These are phyloP conservation scores for Helarctos malayanus DNA, from an alignment of 2,797 vertebrate species.

Conservation along the genomic window DNA sequence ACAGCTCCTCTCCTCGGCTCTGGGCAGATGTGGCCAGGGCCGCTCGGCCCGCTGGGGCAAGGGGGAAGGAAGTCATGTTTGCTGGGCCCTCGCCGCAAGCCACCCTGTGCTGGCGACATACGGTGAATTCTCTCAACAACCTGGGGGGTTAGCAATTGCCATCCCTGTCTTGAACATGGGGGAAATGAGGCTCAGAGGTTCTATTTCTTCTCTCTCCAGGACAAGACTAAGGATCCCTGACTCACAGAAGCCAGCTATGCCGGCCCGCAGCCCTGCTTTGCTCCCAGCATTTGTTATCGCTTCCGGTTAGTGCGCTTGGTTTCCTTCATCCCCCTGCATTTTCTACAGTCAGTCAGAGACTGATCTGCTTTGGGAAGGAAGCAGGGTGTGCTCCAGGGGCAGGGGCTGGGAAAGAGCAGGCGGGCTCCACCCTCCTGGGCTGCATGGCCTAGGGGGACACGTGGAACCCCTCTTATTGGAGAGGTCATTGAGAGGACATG, in stretches of 20 bases:
- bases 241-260: background rate
- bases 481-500: background rate
- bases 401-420: rapidly evolving
- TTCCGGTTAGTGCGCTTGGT: background rate
- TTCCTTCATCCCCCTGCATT: background rate
- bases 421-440: rapidly evolving
- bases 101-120: rapidly evolving
- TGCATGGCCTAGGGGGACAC: rapidly evolving
- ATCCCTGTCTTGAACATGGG: background rate
- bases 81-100: background rate
- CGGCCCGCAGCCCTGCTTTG: background rate
- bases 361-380: background rate
- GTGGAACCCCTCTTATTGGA: background rate
- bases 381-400: background rate
- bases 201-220: background rate
- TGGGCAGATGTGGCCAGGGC: rapidly evolving
- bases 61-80: background rate
- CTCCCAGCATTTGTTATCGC: background rate
- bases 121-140: rapidly evolving
- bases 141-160: rapidly evolving
- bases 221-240: rapidly evolving
- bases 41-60: rapidly evolving
- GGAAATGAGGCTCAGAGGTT: rapidly evolving
- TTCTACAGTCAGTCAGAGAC: background rate
- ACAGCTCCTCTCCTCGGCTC: rapidly evolving